phyloP scores from a whole-genome alignment of 1,140 invertebrate genomes.

The Hyles vespertilio region DNA sequence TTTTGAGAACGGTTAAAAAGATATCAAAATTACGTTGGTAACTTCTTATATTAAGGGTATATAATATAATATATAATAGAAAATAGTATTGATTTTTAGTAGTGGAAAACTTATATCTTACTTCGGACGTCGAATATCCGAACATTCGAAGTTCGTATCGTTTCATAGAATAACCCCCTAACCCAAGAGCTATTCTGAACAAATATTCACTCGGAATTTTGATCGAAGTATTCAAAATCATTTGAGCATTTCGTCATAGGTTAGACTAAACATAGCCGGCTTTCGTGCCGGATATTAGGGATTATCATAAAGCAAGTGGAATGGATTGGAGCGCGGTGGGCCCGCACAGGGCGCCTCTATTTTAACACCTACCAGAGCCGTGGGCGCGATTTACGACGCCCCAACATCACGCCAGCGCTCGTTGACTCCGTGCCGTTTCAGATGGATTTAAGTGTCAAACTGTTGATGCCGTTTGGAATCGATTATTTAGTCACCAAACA shows the following conservation, averaged over 20 bases:
- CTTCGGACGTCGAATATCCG: no score
- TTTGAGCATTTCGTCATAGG: conserved; percentile 19
- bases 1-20: no score
- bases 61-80: no score
- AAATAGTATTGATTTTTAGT: no score
- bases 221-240: no score
- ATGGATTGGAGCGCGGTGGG: conserved; percentile 50
- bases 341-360: conserved; percentile 66
- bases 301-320: conserved; percentile 68
- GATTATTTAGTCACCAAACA: conserved; percentile 8
- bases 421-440: conserved; percentile 13
- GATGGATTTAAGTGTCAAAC: conserved; percentile 29
- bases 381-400: conserved; percentile 63
- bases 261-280: conserved; percentile 43
- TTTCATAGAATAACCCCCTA: no score
- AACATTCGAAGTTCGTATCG: no score
- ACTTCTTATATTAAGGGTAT: no score
- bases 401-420: conserved; percentile 24
- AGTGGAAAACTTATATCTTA: no score
- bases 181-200: no score
- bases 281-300: conserved; percentile 61
- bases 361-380: conserved; percentile 63
- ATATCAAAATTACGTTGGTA: no score
- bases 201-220: no score
- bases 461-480: conserved; percentile 10